Percentiles rank a stretch among this genome's conserved stretches.
Evolutionary conservation across 2,113 vertebrate species (phyloP).

Genomic region (Myanophis thanlyinensis): DNA sequence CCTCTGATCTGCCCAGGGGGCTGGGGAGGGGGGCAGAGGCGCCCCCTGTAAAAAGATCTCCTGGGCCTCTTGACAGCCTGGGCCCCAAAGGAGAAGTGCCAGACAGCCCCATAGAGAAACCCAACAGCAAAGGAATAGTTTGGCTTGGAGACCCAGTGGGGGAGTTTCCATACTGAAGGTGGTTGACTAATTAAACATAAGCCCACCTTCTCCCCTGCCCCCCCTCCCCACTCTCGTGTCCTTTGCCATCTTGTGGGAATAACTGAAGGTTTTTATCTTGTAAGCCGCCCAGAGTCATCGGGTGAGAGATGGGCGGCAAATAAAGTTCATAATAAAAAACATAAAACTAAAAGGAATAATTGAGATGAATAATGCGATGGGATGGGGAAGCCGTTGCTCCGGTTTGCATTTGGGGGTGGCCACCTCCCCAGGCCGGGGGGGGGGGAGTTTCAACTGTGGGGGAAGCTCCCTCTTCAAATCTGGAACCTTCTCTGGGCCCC

Average conservation of each 20-base stretch:
- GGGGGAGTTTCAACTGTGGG: background rate
- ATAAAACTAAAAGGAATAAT: background rate
- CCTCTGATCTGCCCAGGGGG: background rate
- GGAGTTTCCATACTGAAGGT: background rate
- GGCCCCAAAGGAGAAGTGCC: background rate
- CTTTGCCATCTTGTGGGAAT: background rate
- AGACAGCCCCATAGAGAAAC: background rate
- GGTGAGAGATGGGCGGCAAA: background rate
- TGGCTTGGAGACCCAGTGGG: background rate
- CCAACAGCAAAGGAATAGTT: background rate
- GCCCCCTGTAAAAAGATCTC: background rate
- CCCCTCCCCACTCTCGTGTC: too few relatives aligned
- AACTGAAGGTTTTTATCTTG: background rate
- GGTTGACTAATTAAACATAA: background rate
- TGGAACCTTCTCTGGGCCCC: too few relatives aligned
- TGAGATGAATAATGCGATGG: conserved; percentile 11
- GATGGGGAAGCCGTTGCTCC: background rate
- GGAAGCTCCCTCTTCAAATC: background rate
- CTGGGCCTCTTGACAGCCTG: background rate
- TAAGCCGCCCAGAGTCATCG: background rate
- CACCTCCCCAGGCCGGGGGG: background rate
- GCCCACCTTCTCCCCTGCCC: background rate
- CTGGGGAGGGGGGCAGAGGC: background rate
- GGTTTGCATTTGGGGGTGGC: background rate
- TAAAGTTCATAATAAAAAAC: background rate